A percentile compares a stretch with the other conserved stretches of the same genome.
Evolutionary conservation across 2,888 invertebrate species (phyloP).

Genomic region (Nebria brevicollis): DNA sequence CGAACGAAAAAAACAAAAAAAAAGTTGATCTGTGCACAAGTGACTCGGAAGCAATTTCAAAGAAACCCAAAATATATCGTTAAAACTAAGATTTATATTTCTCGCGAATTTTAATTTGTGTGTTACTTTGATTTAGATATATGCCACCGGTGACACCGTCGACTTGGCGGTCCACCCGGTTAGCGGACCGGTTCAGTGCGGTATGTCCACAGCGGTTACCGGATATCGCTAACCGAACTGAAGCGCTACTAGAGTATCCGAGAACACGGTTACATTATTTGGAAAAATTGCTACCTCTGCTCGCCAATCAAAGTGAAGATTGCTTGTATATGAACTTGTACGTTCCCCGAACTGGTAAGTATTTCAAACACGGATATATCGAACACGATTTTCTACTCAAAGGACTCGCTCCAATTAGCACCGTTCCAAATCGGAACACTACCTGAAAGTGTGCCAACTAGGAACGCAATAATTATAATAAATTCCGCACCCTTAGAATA

Average conservation of each 20-base stretch:
- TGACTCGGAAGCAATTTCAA: neutral
- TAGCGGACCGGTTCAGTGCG: constrained; percentile 84
- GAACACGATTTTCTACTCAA: too few relatives aligned
- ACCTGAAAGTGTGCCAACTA: too few relatives aligned
- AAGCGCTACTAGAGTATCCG: constrained; percentile 79
- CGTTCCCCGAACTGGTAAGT: constrained; percentile 81
- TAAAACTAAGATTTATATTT: too few relatives aligned
- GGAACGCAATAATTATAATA: neutral
- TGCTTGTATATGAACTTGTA: constrained; percentile 97
- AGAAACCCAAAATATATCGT: neutral
- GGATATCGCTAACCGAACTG: constrained; percentile 69
- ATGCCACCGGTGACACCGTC: constrained; percentile 96
- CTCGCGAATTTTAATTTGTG: neutral
- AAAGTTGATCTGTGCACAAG: neutral
- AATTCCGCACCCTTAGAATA: too few relatives aligned
- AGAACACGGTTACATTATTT: constrained; percentile 85
- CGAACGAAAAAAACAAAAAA: neutral
- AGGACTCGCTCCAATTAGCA: too few relatives aligned
- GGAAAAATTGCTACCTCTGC: constrained; percentile 82
- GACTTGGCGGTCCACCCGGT: constrained; percentile 83
- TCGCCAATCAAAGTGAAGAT: constrained; percentile 96
- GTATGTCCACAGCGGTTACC: constrained; percentile 88
- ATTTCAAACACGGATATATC: constrained; percentile 18
- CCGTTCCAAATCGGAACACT: too few relatives aligned
- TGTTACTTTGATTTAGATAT: constrained; percentile 67